Percentiles rank a stretch among this genome's conserved stretches.
phyloP scores from a whole-genome alignment of 2,113 vertebrate genomes.

The Megaleporinus macrocephalus region DNA sequence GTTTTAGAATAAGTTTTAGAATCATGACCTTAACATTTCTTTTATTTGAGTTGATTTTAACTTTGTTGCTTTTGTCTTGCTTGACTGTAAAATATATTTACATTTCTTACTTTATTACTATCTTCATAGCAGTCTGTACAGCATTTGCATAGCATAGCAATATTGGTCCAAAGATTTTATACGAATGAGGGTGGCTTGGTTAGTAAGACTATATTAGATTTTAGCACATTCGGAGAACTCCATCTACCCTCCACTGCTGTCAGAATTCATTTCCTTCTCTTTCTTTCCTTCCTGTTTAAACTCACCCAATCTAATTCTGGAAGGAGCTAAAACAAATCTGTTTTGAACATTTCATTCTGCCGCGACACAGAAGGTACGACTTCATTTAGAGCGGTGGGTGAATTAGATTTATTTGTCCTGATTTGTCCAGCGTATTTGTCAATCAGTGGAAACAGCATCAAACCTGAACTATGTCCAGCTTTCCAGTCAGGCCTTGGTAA shows the following conservation, averaged over 20 bases:
- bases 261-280: neutral
- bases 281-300: neutral
- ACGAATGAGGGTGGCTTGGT: neutral
- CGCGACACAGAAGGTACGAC: neutral
- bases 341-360: neutral
- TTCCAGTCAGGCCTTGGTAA: neutral
- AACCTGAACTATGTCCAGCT: neutral
- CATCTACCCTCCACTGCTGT: neutral
- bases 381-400: neutral
- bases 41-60: too few species aligned
- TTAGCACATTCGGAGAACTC: neutral
- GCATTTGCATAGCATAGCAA: too few species aligned
- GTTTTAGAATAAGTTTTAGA: too few species aligned
- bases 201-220: neutral
- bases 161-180: too few species aligned
- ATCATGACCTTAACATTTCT: too few species aligned
- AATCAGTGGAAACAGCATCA: neutral
- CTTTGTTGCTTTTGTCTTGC: too few species aligned
- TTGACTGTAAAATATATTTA: too few species aligned
- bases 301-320: neutral
- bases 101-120: too few species aligned
- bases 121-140: too few species aligned
- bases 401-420: neutral
- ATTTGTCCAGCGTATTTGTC: neutral
- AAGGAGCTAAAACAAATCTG: neutral